These are phyloP conservation scores for Dromaius novaehollandiae DNA, from an alignment of 2,113 vertebrate species.

Conservation along the genomic window DNA sequence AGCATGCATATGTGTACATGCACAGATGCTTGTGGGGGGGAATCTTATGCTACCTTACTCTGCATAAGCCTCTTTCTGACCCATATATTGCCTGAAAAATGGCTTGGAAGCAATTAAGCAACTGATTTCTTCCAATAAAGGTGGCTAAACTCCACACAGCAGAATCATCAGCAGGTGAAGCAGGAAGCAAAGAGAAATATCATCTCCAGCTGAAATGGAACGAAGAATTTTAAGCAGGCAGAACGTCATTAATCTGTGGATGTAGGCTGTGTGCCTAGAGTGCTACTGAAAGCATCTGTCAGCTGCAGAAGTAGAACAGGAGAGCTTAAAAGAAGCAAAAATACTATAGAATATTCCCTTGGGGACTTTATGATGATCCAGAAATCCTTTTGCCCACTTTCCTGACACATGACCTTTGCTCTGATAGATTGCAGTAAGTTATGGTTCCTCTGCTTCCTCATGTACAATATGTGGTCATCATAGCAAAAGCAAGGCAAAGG, in stretches of 20 bases:
- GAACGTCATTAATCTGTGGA: background rate
- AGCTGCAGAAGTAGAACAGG: background rate
- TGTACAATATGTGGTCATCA: accelerated
- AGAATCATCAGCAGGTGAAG: background rate
- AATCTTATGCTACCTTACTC: background rate
- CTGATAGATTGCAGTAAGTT: background rate
- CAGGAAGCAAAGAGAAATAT: background rate
- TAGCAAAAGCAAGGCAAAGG: background rate
- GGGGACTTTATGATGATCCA: background rate
- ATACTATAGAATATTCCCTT: background rate
- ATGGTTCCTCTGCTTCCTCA: background rate
- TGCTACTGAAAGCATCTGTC: background rate
- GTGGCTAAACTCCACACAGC: background rate
- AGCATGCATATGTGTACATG: background rate
- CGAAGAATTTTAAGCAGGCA: background rate
- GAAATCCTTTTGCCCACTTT: slow-evolving; percentile 46
- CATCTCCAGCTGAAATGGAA: background rate
- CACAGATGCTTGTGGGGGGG: background rate
- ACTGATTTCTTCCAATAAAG: background rate
- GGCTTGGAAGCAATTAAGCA: background rate
- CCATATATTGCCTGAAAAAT: background rate
- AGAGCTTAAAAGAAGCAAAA: background rate
- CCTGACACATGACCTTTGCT: slow-evolving; percentile 23
- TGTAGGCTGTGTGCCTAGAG: background rate
- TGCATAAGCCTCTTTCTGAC: background rate